These are phyloP conservation scores for Eulithis prunata DNA, from an alignment of 2,888 invertebrate species.

Conservation along the genomic window DNA sequence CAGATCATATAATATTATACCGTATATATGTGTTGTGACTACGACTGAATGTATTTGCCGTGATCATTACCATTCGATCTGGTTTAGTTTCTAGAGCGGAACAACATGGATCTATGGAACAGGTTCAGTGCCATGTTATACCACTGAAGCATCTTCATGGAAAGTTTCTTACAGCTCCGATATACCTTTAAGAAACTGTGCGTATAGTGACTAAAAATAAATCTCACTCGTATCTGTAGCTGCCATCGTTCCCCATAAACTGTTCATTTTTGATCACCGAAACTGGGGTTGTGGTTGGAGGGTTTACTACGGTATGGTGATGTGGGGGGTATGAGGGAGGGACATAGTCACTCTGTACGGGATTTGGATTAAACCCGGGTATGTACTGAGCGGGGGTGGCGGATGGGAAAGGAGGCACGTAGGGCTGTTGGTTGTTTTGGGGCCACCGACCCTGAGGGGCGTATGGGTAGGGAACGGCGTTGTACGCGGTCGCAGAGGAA, in stretches of 20 bases:
- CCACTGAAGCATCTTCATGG: too few species aligned
- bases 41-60: too few species aligned
- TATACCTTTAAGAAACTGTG: too few species aligned
- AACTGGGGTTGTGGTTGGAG: conserved; percentile 60
- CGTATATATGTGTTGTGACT: too few species aligned
- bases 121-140: too few species aligned
- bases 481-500: conserved; percentile 54
- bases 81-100: too few species aligned
- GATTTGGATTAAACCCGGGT: conserved; percentile 18
- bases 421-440: conserved; percentile 27
- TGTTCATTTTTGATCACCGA: conserved; percentile 79
- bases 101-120: too few species aligned
- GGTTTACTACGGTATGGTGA: conserved; percentile 28
- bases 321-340: conserved; percentile 46
- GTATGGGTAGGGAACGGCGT: conserved; percentile 54
- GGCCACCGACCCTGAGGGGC: conserved; percentile 40
- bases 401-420: conserved; percentile 26
- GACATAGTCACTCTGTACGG: conserved; percentile 45
- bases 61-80: too few species aligned
- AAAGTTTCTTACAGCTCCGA: too few species aligned
- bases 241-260: conserved; percentile 72
- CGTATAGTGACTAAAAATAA: background rate
- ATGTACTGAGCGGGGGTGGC: conserved; percentile 8
- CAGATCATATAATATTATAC: too few species aligned
- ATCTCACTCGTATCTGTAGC: conserved; percentile 83